Evolutionary conservation across 2,888 invertebrate genomes (phyloP).

Genomic region (Erebia palarica): DNA sequence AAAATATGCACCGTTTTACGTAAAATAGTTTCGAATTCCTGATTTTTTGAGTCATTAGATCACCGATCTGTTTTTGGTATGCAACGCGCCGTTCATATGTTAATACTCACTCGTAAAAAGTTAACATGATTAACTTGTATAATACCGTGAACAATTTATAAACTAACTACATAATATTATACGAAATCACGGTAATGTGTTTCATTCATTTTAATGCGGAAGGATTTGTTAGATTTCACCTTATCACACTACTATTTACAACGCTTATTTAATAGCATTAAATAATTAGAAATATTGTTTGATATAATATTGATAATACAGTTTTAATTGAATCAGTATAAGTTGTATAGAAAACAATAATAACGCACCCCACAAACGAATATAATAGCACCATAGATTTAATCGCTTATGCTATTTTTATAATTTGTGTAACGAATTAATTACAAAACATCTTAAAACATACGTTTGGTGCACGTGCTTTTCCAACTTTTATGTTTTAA

Average conservation of each 20-base stretch:
- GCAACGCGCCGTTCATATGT: slow-evolving; percentile 13
- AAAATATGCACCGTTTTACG: slow-evolving; percentile 27
- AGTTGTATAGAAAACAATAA: slow-evolving; percentile 30
- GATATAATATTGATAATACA: slow-evolving; percentile 1
- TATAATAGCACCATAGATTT: slow-evolving; percentile 52
- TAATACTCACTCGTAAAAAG: neutral
- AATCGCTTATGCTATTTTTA: slow-evolving; percentile 34
- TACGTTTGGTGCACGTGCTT: slow-evolving; percentile 11
- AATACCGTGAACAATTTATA: neutral
- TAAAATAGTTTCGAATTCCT: slow-evolving; percentile 42
- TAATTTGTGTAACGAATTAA: slow-evolving; percentile 18
- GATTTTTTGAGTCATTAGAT: slow-evolving; percentile 44
- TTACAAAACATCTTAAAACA: slow-evolving; percentile 12
- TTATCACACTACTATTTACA: slow-evolving; percentile 6
- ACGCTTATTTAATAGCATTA: neutral
- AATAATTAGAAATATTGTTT: neutral
- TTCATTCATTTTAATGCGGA: neutral
- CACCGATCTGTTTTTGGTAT: slow-evolving; percentile 57
- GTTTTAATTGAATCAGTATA: slow-evolving; percentile 27
- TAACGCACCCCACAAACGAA: slow-evolving; percentile 41
- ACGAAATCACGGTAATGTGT: neutral
- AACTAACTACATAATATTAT: slow-evolving; percentile 1
- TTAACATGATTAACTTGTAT: neutral
- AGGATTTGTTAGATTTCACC: neutral
- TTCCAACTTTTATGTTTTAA: slow-evolving; percentile 5